phyloP scores from a whole-genome alignment of 2,888 invertebrate species.

The Iselma pallidipennis region DNA sequence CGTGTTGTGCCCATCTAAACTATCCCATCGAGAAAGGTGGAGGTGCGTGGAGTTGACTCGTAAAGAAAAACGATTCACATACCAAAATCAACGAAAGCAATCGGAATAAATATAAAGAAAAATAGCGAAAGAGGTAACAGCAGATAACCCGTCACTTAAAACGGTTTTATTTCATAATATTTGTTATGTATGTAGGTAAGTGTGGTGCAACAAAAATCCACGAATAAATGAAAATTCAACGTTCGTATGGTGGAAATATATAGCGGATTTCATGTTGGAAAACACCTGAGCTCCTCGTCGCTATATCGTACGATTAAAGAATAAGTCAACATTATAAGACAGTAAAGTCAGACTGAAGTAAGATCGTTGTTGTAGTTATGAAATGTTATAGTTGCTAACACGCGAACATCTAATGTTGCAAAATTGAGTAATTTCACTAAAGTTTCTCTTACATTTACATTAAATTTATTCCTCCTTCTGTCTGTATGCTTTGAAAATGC shows the following conservation, averaged over 20 bases:
- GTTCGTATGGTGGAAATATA: not conserved
- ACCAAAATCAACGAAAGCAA: slow-evolving; percentile 11
- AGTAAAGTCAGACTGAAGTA: slow-evolving; percentile 35
- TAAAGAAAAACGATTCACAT: slow-evolving; percentile 47
- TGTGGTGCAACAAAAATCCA: not conserved
- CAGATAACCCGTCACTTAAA: too few species aligned
- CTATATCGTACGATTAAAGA: slow-evolving; percentile 41
- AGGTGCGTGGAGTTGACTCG: slow-evolving; percentile 49
- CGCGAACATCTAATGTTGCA: not conserved
- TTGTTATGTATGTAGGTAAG: not conserved
- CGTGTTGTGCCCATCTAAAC: slow-evolving; percentile 47
- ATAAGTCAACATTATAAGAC: slow-evolving; percentile 43
- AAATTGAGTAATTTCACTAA: not conserved
- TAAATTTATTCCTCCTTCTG: not conserved
- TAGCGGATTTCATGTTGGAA: not conserved
- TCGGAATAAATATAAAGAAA: too few species aligned
- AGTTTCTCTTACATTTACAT: not conserved
- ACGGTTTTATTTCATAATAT: not conserved
- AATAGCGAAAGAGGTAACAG: too few species aligned
- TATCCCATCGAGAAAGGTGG: slow-evolving; percentile 33
- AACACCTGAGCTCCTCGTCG: slow-evolving; percentile 23
- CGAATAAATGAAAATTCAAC: not conserved
- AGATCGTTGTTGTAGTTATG: slow-evolving; percentile 37
- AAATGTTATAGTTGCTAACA: slow-evolving; percentile 8
- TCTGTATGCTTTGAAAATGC: not conserved